phyloP scores from a whole-genome alignment of 2,113 vertebrate genomes.

The Mixornis gularis region DNA sequence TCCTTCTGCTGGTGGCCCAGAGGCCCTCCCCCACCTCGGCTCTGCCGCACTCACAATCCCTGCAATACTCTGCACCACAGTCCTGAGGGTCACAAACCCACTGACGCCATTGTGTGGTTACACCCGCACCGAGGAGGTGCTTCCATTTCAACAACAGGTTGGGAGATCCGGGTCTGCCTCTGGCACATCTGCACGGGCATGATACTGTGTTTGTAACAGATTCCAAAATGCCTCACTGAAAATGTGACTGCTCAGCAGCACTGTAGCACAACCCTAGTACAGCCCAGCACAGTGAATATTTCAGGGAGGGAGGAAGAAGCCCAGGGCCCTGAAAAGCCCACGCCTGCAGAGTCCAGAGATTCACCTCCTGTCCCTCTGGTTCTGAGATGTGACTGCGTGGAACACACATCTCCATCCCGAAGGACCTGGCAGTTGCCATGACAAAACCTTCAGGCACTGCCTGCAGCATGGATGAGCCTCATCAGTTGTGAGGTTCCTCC shows the following conservation, averaged over 20 bases:
- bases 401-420: rapidly evolving
- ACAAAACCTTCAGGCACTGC: neutral
- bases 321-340: rapidly evolving
- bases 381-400: neutral
- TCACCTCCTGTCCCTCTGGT: neutral
- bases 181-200: rapidly evolving
- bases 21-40: neutral
- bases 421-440: neutral
- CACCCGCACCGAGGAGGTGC: neutral
- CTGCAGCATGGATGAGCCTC: neutral
- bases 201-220: neutral
- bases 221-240: neutral
- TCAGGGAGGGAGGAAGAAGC: neutral
- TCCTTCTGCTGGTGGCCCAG: constrained; percentile 5
- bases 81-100: neutral
- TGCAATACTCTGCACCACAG: neutral
- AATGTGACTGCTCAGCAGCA: neutral
- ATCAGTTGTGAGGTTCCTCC: neutral
- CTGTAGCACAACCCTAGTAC: neutral
- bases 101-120: neutral
- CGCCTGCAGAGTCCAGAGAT: neutral
- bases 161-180: neutral
- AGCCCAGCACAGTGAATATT: rapidly evolving
- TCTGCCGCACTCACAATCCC: neutral
- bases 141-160: rapidly evolving